phyloP scores from a whole-genome alignment of 2,888 invertebrate genomes.

The Diarsia dahlii region DNA sequence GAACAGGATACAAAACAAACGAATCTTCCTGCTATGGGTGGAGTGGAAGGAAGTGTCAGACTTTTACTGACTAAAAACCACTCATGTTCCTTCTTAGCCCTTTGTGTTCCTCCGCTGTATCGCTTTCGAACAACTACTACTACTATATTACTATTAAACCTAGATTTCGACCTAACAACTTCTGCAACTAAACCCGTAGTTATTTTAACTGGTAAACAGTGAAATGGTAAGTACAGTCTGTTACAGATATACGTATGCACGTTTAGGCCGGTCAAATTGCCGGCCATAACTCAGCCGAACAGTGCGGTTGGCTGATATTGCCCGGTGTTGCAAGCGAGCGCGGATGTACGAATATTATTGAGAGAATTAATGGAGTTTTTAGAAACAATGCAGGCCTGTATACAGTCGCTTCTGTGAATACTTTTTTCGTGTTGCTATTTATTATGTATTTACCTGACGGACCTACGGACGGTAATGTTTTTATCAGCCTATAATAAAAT shows the following conservation, averaged over 20 bases:
- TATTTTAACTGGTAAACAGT: slow-evolving; percentile 30
- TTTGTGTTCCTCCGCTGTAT: too few relatives aligned
- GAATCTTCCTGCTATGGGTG: too few relatives aligned
- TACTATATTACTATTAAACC: background rate
- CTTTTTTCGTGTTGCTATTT: background rate
- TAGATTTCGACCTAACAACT: background rate
- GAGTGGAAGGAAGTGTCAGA: too few relatives aligned
- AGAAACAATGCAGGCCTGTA: slow-evolving; percentile 7
- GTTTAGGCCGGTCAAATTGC: slow-evolving; percentile 66
- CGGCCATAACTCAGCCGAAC: slow-evolving; percentile 67
- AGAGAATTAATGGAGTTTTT: slow-evolving; percentile 24
- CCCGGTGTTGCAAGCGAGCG: slow-evolving; percentile 49
- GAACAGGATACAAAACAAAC: too few relatives aligned
- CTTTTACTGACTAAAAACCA: too few relatives aligned
- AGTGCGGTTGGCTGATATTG: slow-evolving; percentile 65
- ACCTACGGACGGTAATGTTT: too few relatives aligned
- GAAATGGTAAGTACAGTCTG: slow-evolving; percentile 44
- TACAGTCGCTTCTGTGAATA: background rate
- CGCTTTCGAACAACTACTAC: too few relatives aligned
- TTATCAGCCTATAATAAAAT: too few relatives aligned
- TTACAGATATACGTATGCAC: slow-evolving; percentile 45
- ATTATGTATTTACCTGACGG: background rate
- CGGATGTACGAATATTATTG: slow-evolving; percentile 35
- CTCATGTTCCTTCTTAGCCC: too few relatives aligned
- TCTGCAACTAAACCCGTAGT: background rate